Evolutionary conservation across 1,140 invertebrate species (phyloP).

Genomic region (Papilio aristodemus): DNA sequence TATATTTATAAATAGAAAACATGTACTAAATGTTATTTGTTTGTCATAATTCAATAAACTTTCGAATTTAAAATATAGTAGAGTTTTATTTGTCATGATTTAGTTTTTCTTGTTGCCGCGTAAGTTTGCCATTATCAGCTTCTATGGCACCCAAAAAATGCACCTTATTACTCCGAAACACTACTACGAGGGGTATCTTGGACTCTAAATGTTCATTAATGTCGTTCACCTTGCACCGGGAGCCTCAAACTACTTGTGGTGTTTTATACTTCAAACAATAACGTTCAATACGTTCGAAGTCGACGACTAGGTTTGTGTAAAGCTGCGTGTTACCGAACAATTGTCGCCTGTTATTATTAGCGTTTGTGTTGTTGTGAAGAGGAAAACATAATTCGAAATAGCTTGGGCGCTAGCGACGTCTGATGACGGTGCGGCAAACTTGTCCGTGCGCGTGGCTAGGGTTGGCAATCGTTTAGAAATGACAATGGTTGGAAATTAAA

Average conservation of each 20-base stretch:
- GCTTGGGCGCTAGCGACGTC: conserved; percentile 58
- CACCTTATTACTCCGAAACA: no score
- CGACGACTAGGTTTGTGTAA: conserved; percentile 24
- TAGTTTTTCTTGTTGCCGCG: no score
- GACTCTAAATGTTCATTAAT: no score
- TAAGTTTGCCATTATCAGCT: no score
- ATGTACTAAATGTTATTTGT: background rate
- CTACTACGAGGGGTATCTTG: no score
- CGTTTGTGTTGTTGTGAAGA: conserved; percentile 61
- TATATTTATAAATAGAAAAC: background rate
- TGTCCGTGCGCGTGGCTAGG: conserved; percentile 57
- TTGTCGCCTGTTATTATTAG: conserved; percentile 52
- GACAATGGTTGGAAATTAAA: background rate
- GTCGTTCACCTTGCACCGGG: conserved; percentile 60
- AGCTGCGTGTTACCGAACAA: conserved; percentile 36
- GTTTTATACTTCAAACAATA: conserved; percentile 33
- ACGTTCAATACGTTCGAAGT: background rate
- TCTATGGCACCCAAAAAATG: no score
- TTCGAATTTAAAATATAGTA: no score
- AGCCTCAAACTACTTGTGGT: conserved; percentile 40
- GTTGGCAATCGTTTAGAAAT: background rate
- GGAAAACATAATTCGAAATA: conserved; percentile 72
- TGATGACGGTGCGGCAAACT: conserved; percentile 56
- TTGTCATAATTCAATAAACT: no score
- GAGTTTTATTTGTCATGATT: no score